Conservation (phyloP, 2,113 vertebrate genomes). For the Arenaria interpres region DNA sequence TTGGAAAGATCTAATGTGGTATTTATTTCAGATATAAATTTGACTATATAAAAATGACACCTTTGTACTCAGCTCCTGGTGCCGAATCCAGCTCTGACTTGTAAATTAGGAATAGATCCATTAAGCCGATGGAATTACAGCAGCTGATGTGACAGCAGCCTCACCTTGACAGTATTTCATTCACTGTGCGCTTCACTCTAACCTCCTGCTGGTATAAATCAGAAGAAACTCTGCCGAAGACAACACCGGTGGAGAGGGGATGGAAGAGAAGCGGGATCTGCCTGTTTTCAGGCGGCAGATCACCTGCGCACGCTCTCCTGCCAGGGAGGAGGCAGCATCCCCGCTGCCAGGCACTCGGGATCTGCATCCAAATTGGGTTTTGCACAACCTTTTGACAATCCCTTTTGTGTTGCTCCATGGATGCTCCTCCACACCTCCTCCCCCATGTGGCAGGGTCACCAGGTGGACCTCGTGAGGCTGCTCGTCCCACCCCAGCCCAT, state of each 20-base stretch:
- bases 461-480: accelerated
- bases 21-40: constrained; percentile 58
- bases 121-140: constrained; percentile 29
- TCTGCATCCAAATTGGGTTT: accelerated
- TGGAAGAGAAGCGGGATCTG: neutral
- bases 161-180: constrained; percentile 29
- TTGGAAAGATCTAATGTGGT: neutral
- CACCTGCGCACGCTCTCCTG: neutral
- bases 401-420: accelerated
- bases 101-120: constrained; percentile 41
- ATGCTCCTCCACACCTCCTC: neutral
- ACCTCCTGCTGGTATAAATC: neutral
- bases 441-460: accelerated
- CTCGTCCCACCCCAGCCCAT: accelerated
- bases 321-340: neutral
- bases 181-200: neutral
- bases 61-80: neutral
- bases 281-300: neutral
- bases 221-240: neutral
- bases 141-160: constrained; percentile 18
- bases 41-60: constrained; percentile 34
- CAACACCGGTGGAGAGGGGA: neutral
- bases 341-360: accelerated
- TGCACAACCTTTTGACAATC: neutral
- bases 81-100: neutral